Evolutionary conservation across 2,113 vertebrate genomes (phyloP).

Genomic region (Epinephelus lanceolatus): DNA sequence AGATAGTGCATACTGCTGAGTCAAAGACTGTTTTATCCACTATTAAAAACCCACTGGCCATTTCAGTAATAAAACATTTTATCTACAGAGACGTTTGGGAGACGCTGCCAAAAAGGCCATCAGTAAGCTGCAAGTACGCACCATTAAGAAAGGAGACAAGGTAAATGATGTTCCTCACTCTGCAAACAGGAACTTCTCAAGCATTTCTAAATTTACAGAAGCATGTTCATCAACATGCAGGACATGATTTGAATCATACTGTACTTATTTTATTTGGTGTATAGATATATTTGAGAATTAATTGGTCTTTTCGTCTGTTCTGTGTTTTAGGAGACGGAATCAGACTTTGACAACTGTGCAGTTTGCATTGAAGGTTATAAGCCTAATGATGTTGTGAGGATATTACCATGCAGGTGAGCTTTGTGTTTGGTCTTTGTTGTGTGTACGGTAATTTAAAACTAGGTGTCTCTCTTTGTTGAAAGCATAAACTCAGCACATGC

Average conservation of each 20-base stretch:
- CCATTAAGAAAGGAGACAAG: constrained; percentile 98
- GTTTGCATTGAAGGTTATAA: constrained; percentile 99
- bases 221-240: too few species aligned
- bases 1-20: not conserved
- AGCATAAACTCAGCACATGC: not conserved
- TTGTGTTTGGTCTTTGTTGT: not conserved
- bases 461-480: not conserved
- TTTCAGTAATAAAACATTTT: constrained; percentile 2
- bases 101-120: constrained; percentile 99
- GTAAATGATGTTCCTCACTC: constrained; percentile 76
- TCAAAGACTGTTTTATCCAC: not conserved
- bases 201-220: too few species aligned
- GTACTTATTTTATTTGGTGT: not conserved
- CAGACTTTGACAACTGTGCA: constrained; percentile 98
- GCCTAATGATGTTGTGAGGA: constrained; percentile 94
- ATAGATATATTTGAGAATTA: not conserved
- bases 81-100: constrained; percentile 93
- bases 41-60: not conserved
- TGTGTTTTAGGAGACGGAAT: constrained; percentile 92
- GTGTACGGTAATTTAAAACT: not conserved
- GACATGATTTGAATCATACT: not conserved
- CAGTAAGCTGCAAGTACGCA: constrained; percentile 96
- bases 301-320: not conserved
- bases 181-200: not conserved
- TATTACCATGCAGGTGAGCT: constrained; percentile 94